Conservation (phyloP, 37 sponge, comb jelly and placozoan species). For the Halichondria panicea region DNA sequence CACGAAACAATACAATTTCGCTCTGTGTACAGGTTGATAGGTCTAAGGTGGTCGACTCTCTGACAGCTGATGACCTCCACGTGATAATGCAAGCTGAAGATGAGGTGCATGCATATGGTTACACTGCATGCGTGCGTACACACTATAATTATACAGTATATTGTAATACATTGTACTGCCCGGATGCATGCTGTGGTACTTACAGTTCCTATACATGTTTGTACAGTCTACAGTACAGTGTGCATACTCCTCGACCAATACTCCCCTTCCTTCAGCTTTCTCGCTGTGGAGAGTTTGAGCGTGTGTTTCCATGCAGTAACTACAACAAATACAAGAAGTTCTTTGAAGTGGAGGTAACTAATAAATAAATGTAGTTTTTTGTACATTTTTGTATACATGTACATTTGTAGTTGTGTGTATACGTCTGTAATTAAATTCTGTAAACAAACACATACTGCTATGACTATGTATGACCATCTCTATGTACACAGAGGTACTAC, state of each 20-base stretch:
- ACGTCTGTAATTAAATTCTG: not conserved
- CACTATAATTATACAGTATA: not conserved
- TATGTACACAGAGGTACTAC: slow-evolving; percentile 75
- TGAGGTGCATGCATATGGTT: slow-evolving; percentile 71
- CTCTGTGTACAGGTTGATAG: slow-evolving; percentile 32
- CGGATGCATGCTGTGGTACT: not conserved
- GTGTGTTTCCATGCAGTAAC: slow-evolving; percentile 69
- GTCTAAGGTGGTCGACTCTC: slow-evolving; percentile 67
- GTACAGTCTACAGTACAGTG: too few species aligned
- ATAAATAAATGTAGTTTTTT: not conserved
- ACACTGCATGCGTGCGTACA: not conserved
- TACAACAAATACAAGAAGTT: slow-evolving; percentile 53
- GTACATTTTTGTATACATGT: not conserved
- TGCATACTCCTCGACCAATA: too few species aligned
- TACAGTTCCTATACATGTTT: not conserved
- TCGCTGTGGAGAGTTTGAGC: slow-evolving; percentile 75
- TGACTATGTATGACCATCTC: not conserved
- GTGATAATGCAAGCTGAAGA: slow-evolving; percentile 89
- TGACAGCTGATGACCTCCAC: slow-evolving; percentile 86
- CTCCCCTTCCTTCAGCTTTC: slow-evolving; percentile 55
- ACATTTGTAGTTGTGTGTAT: not conserved
- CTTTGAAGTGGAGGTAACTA: slow-evolving; percentile 75
- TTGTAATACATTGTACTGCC: not conserved
- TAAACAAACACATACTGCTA: not conserved
- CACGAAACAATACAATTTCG: not conserved